Percentiles rank a stretch among this genome's conserved stretches.
Evolutionary conservation across 2,888 invertebrate species (phyloP).

Genomic region (Aproaerema taeniolella): DNA sequence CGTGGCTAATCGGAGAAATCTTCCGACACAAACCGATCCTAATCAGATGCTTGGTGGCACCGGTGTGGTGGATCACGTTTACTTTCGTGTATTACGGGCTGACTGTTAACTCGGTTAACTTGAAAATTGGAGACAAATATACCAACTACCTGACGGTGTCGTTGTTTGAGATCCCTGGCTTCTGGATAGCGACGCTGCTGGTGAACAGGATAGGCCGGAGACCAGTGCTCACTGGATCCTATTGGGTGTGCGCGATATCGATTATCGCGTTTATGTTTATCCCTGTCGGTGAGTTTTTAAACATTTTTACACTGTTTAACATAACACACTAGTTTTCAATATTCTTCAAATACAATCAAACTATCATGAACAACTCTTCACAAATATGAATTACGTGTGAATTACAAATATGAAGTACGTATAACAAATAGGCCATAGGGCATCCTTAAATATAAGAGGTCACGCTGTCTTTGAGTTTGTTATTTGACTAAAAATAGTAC

Average conservation of each 20-base stretch:
- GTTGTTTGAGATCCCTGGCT: conserved; percentile 84
- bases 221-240: conserved; percentile 75
- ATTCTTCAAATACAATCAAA: too few species aligned
- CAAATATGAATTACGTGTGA: too few species aligned
- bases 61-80: conserved; percentile 87
- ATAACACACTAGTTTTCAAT: too few species aligned
- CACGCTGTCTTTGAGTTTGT: too few species aligned
- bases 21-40: conserved; percentile 58
- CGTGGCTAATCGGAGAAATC: conserved; percentile 35
- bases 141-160: conserved; percentile 82
- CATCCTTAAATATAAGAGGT: too few species aligned
- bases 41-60: conserved; percentile 72
- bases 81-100: conserved; percentile 88
- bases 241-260: conserved; percentile 75
- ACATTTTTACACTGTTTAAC: too few species aligned
- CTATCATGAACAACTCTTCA: too few species aligned
- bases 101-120: conserved; percentile 84
- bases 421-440: too few species aligned
- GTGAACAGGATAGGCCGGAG: conserved; percentile 81
- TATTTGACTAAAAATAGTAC: too few species aligned
- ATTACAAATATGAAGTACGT: too few species aligned
- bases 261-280: conserved; percentile 54
- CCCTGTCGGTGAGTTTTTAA: conserved; percentile 66
- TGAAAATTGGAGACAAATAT: conserved; percentile 83
- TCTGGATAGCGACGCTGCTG: conserved; percentile 76